Conservation (phyloP, 2,113 vertebrate species). For the Gopherus evgoodei region DNA sequence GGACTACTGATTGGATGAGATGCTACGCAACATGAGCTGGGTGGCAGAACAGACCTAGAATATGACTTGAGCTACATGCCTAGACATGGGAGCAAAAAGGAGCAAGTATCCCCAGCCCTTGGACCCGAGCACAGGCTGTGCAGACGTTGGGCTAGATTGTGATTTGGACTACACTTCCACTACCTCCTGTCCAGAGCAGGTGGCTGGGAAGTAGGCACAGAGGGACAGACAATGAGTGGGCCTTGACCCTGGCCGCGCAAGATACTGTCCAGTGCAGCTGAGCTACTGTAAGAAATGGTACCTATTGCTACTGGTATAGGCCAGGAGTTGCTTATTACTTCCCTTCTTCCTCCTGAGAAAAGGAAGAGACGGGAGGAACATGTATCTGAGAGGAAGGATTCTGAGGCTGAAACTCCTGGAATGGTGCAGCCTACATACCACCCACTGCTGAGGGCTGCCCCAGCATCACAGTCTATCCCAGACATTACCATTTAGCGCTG, state of each 20-base stretch:
- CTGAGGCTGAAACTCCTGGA: neutral
- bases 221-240: too few relatives aligned
- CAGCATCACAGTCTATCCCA: neutral
- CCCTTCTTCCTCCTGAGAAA: neutral
- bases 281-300: neutral
- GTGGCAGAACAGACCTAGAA: neutral
- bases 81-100: neutral
- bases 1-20: neutral
- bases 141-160: neutral
- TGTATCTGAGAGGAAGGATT: neutral
- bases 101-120: neutral
- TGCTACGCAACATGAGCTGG: neutral
- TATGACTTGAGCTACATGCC: neutral
- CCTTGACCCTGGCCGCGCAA: too few relatives aligned
- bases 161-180: neutral
- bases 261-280: too few relatives aligned
- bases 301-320: neutral
- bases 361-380: neutral
- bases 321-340: neutral
- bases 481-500: neutral
- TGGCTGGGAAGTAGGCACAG: neutral
- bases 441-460: neutral
- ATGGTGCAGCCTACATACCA: too few relatives aligned
- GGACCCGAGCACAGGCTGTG: fast-evolving
- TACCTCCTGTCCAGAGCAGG: neutral